Evolutionary conservation across 2,113 vertebrate species (phyloP).

Genomic region (Riparia riparia): DNA sequence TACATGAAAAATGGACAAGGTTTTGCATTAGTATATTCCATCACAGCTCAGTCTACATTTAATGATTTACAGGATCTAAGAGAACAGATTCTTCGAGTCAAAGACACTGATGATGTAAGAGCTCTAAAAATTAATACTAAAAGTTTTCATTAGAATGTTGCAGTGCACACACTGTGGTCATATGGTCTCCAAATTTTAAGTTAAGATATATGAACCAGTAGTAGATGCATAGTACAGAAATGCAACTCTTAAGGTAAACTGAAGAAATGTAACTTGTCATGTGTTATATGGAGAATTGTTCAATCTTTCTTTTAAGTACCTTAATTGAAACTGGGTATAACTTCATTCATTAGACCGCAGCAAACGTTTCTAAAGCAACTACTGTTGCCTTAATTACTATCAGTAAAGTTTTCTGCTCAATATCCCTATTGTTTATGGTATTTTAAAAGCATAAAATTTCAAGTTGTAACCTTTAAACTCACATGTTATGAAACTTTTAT

Average conservation of each 20-base stretch:
- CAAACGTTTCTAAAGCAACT: neutral
- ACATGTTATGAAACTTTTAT: neutral
- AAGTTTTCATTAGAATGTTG: neutral
- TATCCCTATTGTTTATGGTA: neutral
- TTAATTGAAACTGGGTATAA: neutral
- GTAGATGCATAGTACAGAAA: neutral
- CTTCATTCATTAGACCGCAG: neutral
- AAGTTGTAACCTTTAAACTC: neutral
- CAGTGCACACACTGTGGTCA: neutral
- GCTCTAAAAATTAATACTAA: neutral
- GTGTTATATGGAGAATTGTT: neutral
- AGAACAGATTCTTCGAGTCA: slow-evolving; percentile 89
- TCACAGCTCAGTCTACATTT: slow-evolving; percentile 88
- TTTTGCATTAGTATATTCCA: slow-evolving; percentile 89
- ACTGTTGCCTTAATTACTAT: neutral
- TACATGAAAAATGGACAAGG: slow-evolving; percentile 89
- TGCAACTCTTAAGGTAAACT: neutral
- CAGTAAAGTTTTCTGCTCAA: neutral
- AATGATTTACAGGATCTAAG: slow-evolving; percentile 87
- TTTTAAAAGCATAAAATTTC: neutral
- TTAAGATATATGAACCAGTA: neutral
- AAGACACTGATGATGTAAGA: slow-evolving; percentile 89
- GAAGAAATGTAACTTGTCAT: neutral
- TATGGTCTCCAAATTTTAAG: neutral
- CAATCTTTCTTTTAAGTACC: neutral